phyloP scores from a whole-genome alignment of 2,113 vertebrate genomes.

The Microtus richardsoni region DNA sequence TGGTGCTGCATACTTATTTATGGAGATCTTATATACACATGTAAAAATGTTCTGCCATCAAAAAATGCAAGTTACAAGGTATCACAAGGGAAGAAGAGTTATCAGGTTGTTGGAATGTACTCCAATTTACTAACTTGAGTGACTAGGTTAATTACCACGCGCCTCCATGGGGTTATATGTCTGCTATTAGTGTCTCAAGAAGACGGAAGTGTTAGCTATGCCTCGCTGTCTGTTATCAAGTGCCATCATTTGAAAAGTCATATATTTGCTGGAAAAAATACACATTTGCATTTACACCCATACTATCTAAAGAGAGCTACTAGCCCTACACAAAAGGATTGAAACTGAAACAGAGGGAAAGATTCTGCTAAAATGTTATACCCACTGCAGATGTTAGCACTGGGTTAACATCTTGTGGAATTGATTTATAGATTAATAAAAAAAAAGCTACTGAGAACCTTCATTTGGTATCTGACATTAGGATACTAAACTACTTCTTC shows the following conservation, averaged over 20 bases:
- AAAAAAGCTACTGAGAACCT: constrained; percentile 1
- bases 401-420: neutral
- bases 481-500: neutral
- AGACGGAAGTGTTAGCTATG: neutral
- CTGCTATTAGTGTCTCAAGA: constrained; percentile 18
- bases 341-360: neutral
- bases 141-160: constrained; percentile 39
- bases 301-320: constrained; percentile 37
- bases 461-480: neutral
- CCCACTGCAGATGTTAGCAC: neutral
- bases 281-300: neutral
- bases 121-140: constrained; percentile 18
- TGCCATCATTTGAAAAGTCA: neutral
- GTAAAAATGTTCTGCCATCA: neutral
- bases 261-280: constrained; percentile 10
- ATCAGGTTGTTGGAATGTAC: constrained; percentile 19
- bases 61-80: neutral
- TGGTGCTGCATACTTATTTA: neutral
- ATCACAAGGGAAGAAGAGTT: neutral
- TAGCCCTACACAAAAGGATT: neutral
- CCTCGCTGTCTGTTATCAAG: constrained; percentile 33
- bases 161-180: neutral
- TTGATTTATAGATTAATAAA: neutral
- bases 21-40: neutral
- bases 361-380: constrained; percentile 11